These are phyloP conservation scores for Thrips palmi DNA, from an alignment of 1,140 invertebrate genomes.

Conservation along the genomic window DNA sequence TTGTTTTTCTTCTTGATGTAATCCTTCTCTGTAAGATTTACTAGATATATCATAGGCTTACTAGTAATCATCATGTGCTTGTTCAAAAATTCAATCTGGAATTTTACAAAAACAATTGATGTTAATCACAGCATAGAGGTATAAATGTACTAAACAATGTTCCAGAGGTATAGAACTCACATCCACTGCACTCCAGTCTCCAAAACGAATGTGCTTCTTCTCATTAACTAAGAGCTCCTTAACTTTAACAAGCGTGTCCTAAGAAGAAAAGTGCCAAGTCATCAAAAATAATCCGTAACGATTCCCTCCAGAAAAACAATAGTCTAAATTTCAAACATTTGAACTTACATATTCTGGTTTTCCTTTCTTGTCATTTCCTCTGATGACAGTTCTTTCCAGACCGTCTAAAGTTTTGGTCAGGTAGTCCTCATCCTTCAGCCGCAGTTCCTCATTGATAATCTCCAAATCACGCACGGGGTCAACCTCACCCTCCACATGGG, in stretches of 20 bases:
- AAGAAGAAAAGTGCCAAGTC: slow-evolving; percentile 25
- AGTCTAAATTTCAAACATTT: background rate
- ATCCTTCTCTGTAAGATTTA: slow-evolving; percentile 96
- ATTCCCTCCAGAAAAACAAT: background rate
- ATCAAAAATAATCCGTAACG: slow-evolving; percentile 7
- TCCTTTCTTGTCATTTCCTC: slow-evolving; percentile 86
- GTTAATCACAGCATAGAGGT: background rate
- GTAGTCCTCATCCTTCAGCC: slow-evolving; percentile 86
- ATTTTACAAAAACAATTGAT: slow-evolving; percentile 20
- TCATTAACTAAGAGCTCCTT: slow-evolving; percentile 71
- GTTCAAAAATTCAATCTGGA: slow-evolving; percentile 91
- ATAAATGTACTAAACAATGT: slow-evolving; percentile 8
- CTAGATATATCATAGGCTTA: slow-evolving; percentile 93
- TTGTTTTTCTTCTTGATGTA: slow-evolving; percentile 99
- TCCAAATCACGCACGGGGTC: slow-evolving; percentile 92
- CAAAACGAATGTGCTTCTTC: slow-evolving; percentile 83
- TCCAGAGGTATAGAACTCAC: slow-evolving; percentile 34
- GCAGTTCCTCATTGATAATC: slow-evolving; percentile 89
- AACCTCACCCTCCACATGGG: slow-evolving; percentile 95
- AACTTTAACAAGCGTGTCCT: slow-evolving; percentile 77
- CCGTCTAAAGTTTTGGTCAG: slow-evolving; percentile 65
- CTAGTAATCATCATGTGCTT: slow-evolving; percentile 95
- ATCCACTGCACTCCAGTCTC: slow-evolving; percentile 83
- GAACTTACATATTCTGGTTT: slow-evolving; percentile 85
- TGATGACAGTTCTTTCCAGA: slow-evolving; percentile 67